Evolutionary conservation across 2,888 invertebrate species (phyloP).

Genomic region (Drosophila neoperkinsi): DNA sequence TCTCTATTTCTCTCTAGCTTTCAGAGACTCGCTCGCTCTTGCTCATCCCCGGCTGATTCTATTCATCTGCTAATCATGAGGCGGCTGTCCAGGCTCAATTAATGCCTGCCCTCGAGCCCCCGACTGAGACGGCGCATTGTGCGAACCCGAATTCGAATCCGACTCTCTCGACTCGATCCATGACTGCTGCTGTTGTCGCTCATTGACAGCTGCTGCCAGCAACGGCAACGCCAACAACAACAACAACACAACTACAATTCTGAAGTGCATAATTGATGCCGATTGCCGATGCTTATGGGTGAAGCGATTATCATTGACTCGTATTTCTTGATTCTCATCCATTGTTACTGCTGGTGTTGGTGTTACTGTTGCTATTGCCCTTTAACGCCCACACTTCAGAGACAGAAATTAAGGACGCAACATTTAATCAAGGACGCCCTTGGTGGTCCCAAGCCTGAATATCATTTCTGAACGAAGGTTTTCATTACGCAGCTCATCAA

Average conservation of each 20-base stretch:
- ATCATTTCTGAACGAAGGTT: not conserved
- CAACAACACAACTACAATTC: constrained; percentile 63
- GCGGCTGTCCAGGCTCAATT: constrained; percentile 26
- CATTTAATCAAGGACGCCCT: constrained; percentile 17
- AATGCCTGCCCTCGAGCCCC: constrained; percentile 33
- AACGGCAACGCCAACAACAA: constrained; percentile 7
- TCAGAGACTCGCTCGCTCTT: not conserved
- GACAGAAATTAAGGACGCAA: constrained; percentile 10
- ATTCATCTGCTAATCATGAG: constrained; percentile 40
- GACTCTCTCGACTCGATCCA: constrained; percentile 5
- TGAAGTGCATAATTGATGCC: constrained; percentile 68
- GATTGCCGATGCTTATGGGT: constrained; percentile 47
- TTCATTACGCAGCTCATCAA: not conserved
- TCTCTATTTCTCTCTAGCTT: not conserved
- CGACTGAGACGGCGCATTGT: constrained; percentile 11
- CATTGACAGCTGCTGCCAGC: constrained; percentile 45
- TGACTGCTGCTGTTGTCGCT: constrained; percentile 26
- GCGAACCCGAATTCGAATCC: constrained; percentile 1
- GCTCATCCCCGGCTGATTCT: constrained; percentile 2
- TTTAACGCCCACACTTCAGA: constrained; percentile 40
- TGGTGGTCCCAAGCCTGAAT: constrained; percentile 36
- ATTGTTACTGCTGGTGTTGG: constrained; percentile 13
- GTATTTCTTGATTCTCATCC: constrained; percentile 13
- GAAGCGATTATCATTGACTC: constrained; percentile 38
- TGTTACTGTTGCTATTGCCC: constrained; percentile 27